Percentiles rank a stretch among this genome's conserved stretches.
Evolutionary conservation across 1,140 invertebrate species (phyloP).

Genomic region (Cydia strobilella): DNA sequence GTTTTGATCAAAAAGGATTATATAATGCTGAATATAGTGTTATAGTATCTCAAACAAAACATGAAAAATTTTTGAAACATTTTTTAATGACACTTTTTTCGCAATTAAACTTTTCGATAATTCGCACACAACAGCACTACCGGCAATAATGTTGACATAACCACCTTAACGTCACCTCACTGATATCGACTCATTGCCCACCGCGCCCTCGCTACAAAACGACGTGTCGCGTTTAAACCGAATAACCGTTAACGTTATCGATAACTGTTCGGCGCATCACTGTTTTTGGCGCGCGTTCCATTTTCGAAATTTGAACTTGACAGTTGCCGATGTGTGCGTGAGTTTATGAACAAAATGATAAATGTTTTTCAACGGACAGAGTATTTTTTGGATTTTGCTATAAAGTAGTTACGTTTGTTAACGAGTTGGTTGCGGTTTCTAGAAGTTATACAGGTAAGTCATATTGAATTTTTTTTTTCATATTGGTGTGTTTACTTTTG

Average conservation of each 20-base stretch:
- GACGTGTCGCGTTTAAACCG: conserved; percentile 44
- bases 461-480: neutral
- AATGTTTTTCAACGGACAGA: conserved; percentile 40
- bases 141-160: conserved; percentile 44
- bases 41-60: no score
- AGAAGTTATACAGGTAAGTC: conserved; percentile 30
- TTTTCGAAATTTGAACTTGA: conserved; percentile 35
- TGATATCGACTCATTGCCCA: conserved; percentile 56
- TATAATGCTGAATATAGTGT: no score
- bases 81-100: no score
- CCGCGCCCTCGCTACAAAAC: conserved; percentile 45
- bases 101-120: neutral
- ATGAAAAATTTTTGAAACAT: no score
- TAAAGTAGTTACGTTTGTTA: conserved; percentile 35
- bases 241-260: conserved; percentile 40
- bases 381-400: conserved; percentile 46
- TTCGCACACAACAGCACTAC: conserved; percentile 41
- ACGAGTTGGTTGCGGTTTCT: no score
- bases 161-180: conserved; percentile 42
- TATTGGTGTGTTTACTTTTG: neutral
- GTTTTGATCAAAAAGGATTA: no score
- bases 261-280: conserved; percentile 45
- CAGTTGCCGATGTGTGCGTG: conserved; percentile 37
- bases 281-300: conserved; percentile 42
- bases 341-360: conserved; percentile 45